Base-by-base conservation (phyloP, 1,140 invertebrate genomes). In the Drosophila santomea region DNA sequence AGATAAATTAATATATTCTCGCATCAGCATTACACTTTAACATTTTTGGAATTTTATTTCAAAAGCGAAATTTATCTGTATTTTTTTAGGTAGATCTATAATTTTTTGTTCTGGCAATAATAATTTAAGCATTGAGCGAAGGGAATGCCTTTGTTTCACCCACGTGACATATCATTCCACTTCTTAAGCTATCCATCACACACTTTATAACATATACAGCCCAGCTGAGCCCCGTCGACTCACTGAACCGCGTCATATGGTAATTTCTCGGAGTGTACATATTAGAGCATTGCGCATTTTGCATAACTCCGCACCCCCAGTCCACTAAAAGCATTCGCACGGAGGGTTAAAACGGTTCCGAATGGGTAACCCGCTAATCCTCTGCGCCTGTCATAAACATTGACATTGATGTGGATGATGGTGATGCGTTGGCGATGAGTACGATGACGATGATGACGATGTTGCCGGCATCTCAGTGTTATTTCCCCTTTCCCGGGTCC, bases 361-460 rank as follows among this genome's bases (percentile, higher is more conserved):
- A 78, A 69, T 79, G 84, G 83, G 52, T 88, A 83, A 66, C 72
- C 66, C 80, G 83, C 83, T 88, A 88, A 88, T 88, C 83, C 79
- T 80, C 71, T 83, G 84, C 72, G 83, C 83, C 83, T 88, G 83
- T 88, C 83, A 88, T 88, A 88, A 88, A 71, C 83, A 88, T 85
- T 88, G 83, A 88, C 84, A 77, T 88, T 88, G 83, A 88, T 88
- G 83, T 85, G 83, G 76, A 72, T 61, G 79, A 48, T 60, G 73
- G 17, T 14, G 62, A 58, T 74, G 59, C 12, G 50, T 23, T 47
- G 74, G 8, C 38, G 50, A 43, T 71, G 55, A 47, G 0, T 17
- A 17, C 25, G 50, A 66, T 25, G 50, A 66, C 20, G 1, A 20
- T 38, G 58, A 35, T 67, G 60, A 58, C 61, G 68, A 45, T 57